Base-by-base conservation (phyloP, 2,888 invertebrate species). In the Heliconius cydno region DNA sequence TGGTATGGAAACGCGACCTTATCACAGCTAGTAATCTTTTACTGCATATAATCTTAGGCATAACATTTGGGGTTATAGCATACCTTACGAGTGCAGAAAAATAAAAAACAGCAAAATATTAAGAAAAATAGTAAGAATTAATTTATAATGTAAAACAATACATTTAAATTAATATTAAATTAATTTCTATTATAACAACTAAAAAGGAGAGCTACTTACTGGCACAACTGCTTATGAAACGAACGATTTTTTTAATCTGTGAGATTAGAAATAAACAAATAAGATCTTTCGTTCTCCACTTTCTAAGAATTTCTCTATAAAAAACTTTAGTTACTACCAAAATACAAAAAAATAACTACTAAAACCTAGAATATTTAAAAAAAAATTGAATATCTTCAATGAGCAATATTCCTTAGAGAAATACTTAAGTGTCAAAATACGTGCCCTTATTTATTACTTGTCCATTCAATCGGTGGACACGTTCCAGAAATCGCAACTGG, bases 391-490 rank as follows among this genome's bases (percentile, higher is more conserved):
- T 63, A 19, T 28, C 30, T 71, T 79, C 63, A 73, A 76, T 81
- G 74, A 75, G 72, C 60, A 75, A 65, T 76, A 77, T 79, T 78
- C 79, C 72, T 74, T 71, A 77, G 77, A 83, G 85, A 86, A 86
- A 86, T 85, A 81, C 74, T 78, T 80, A 81, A 82, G 84, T 85
- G 86, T 86, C 86, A 86, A 86, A 86, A 86, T 83, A 86, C 85
- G 82, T 83, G 85, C 84, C 82, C 83, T 84, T 85, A 85, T 87
- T 86, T 87, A 87, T 86, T 78, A 79, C 82, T 81, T 82, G 85
- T 83, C 82, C 72, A 76, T 83, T 82, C 82, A 83, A 83, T 84
- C 82, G 81, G 79, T 81, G 82, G 82, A 83, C 83, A 84, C 80
- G 81, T 83, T 83, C 81, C 77, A 80, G 85, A 82, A 82, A 81